Conservation (phyloP, 2,797 vertebrate species). For the Eulemur rubriventer region DNA sequence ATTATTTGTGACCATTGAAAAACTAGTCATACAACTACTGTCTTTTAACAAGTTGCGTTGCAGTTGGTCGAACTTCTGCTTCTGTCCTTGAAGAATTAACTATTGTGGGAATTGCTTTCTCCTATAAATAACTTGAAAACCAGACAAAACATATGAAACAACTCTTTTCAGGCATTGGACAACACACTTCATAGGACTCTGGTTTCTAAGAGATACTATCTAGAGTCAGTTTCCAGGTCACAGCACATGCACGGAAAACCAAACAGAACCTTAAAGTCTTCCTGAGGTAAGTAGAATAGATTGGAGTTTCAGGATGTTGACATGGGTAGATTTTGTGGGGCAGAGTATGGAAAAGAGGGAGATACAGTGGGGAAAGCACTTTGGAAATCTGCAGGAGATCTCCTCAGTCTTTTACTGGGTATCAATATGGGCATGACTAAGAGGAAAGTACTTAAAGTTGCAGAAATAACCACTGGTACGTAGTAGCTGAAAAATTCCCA, state of each 20-base stretch:
- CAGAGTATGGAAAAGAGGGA: neutral
- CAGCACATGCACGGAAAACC: neutral
- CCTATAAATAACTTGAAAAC: neutral
- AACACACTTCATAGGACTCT: neutral
- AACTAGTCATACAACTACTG: neutral
- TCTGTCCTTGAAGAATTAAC: neutral
- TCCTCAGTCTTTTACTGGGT: neutral
- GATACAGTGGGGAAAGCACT: neutral
- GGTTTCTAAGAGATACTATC: neutral
- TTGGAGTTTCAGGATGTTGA: neutral
- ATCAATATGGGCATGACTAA: neutral
- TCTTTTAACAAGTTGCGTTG: slow-evolving; percentile 25
- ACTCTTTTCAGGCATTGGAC: neutral
- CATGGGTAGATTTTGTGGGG: neutral
- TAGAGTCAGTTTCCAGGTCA: neutral
- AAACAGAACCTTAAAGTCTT: neutral
- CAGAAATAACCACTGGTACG: neutral
- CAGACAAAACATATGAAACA: slow-evolving; percentile 18
- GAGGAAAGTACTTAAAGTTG: neutral
- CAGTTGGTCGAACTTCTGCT: neutral
- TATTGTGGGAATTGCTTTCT: neutral
- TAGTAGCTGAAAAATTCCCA: neutral
- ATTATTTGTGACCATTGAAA: neutral
- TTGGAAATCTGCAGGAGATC: neutral
- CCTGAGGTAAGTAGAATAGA: neutral